These are phyloP conservation scores for Epinephelus cyanopodus DNA, from an alignment of 2,113 vertebrate species.

Conservation along the genomic window DNA sequence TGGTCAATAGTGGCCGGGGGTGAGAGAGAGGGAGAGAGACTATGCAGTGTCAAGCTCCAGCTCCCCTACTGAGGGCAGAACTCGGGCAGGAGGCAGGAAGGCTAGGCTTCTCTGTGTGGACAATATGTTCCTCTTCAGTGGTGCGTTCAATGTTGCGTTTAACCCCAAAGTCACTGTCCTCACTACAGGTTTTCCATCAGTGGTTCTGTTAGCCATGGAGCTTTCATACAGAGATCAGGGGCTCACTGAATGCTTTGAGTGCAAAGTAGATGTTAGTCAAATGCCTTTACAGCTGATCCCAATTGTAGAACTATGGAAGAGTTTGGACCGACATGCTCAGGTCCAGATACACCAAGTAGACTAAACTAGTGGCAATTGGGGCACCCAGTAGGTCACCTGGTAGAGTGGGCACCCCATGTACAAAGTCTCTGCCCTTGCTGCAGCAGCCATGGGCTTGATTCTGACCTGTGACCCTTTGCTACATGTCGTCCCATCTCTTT, in stretches of 20 bases:
- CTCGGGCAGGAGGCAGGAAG: constrained; percentile 53
- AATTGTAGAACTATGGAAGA: not conserved
- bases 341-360: too few relatives aligned
- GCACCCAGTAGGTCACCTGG: too few relatives aligned
- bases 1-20: constrained; percentile 75
- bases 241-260: not conserved
- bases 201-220: not conserved
- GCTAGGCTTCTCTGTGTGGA: constrained; percentile 48
- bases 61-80: constrained; percentile 45
- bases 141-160: constrained; percentile 41
- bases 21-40: constrained; percentile 36
- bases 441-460: too few relatives aligned
- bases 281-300: not conserved
- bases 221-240: too few relatives aligned
- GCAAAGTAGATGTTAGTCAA: not conserved
- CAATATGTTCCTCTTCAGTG: constrained; percentile 51
- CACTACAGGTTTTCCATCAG: constrained; percentile 6
- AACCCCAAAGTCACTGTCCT: constrained; percentile 24
- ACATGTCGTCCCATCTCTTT: too few relatives aligned
- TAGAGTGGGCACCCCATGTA: too few relatives aligned
- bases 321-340: not conserved
- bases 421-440: too few relatives aligned
- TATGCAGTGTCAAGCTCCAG: constrained; percentile 52
- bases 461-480: too few relatives aligned
- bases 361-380: too few relatives aligned